These are phyloP conservation scores for Chaetops frenatus DNA, from an alignment of 2,113 vertebrate genomes.

Conservation along the genomic window DNA sequence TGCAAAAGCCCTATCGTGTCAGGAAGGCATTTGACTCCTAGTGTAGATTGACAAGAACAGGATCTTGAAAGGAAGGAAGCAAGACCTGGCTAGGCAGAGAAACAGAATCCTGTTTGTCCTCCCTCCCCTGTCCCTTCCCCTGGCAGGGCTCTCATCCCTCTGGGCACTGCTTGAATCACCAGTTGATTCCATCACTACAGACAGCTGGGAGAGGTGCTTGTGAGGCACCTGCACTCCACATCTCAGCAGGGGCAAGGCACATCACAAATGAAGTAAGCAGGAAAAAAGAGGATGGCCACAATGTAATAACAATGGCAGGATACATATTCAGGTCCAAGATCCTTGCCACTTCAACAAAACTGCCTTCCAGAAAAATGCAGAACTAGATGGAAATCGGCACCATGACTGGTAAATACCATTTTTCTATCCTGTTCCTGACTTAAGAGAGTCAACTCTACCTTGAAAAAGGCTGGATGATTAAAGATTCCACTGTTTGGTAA, in stretches of 20 bases:
- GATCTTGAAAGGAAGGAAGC: slow-evolving; percentile 34
- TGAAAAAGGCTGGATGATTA: not conserved
- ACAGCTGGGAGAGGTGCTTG: not conserved
- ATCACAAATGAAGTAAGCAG: not conserved
- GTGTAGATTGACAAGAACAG: slow-evolving; percentile 31
- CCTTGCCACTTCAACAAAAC: not conserved
- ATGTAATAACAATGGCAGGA: not conserved
- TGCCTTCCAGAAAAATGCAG: not conserved
- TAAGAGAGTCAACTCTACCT: not conserved
- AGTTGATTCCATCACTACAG: not conserved
- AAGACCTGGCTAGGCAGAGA: slow-evolving; percentile 11
- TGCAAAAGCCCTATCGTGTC: not conserved
- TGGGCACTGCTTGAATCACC: not conserved
- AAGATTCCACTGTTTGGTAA: not conserved
- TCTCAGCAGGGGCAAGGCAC: not conserved
- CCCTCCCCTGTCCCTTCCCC: not conserved
- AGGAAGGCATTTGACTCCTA: not conserved
- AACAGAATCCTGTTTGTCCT: not conserved
- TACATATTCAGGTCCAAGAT: not conserved
- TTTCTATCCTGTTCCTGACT: not conserved
- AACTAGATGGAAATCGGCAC: not conserved
- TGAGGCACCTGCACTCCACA: not conserved
- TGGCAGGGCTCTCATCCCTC: not conserved
- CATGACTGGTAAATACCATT: not conserved
- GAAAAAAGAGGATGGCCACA: not conserved